Evolutionary conservation across 2,797 vertebrate species (phyloP).

Genomic region (Sebastes aleutianus): DNA sequence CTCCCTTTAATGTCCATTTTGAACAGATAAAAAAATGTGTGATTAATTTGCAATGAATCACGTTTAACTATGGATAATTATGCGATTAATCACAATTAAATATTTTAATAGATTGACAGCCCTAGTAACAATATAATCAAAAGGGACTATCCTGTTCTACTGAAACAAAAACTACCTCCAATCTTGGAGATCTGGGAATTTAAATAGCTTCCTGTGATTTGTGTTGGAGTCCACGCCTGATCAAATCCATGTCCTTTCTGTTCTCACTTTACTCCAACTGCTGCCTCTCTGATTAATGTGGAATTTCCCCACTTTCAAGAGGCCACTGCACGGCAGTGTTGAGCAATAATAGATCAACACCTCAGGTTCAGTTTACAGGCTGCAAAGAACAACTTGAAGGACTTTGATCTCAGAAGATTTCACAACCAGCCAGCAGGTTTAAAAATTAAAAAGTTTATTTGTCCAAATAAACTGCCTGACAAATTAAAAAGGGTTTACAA

Average conservation of each 20-base stretch:
- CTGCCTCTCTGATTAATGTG: not conserved
- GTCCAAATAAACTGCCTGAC: slow-evolving; percentile 93
- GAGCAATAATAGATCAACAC: slow-evolving; percentile 6
- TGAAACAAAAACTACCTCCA: not conserved
- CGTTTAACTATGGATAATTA: too few relatives aligned
- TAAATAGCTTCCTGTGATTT: not conserved
- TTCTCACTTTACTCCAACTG: not conserved
- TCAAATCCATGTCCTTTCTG: not conserved
- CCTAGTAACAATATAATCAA: not conserved
- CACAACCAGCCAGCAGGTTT: slow-evolving; percentile 52
- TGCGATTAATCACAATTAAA: too few relatives aligned
- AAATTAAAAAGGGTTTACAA: slow-evolving; percentile 92
- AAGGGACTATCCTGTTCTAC: not conserved
- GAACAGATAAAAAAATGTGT: too few relatives aligned
- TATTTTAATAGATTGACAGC: too few relatives aligned
- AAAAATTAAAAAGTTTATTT: slow-evolving; percentile 87
- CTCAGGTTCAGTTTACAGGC: not conserved
- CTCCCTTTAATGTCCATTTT: too few relatives aligned
- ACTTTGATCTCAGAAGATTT: slow-evolving; percentile 48
- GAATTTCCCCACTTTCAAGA: not conserved
- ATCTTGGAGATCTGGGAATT: not conserved
- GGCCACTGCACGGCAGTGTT: slow-evolving; percentile 9
- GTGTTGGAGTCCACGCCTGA: not conserved
- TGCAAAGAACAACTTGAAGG: slow-evolving; percentile 1
- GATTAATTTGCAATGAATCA: too few relatives aligned